These are phyloP conservation scores for Cepphus grylle DNA, from an alignment of 2,113 vertebrate genomes.

Conservation along the genomic window DNA sequence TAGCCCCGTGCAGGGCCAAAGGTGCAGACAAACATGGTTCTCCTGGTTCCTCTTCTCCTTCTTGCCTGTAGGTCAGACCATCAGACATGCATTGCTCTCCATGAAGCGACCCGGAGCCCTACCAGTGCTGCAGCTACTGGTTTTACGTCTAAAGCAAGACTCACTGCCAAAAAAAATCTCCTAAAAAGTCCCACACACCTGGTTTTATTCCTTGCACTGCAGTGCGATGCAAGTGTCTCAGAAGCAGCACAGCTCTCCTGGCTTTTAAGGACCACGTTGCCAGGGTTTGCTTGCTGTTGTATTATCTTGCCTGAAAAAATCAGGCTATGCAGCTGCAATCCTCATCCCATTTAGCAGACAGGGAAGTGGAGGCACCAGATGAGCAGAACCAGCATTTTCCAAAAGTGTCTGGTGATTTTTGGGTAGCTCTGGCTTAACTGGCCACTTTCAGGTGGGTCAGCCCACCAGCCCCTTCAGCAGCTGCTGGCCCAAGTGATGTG, in stretches of 20 bases:
- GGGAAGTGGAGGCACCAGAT: background rate
- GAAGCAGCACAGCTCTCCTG: background rate
- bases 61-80: conserved; percentile 28
- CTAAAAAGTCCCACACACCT: background rate
- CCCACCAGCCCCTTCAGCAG: background rate
- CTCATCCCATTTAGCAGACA: background rate
- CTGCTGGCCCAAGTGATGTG: background rate
- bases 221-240: background rate
- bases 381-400: background rate
- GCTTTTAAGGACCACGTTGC: background rate
- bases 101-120: accelerated
- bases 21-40: background rate
- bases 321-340: background rate
- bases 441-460: background rate
- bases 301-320: background rate
- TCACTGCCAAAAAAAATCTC: background rate
- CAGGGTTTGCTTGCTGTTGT: background rate
- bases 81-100: background rate
- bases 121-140: conserved; percentile 5
- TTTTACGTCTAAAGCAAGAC: background rate
- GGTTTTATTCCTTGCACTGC: background rate
- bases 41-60: background rate
- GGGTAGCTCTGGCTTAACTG: background rate
- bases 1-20: background rate
- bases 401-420: background rate